Conservation (phyloP, 1,140 invertebrate species). For the Chelonus insularis region DNA sequence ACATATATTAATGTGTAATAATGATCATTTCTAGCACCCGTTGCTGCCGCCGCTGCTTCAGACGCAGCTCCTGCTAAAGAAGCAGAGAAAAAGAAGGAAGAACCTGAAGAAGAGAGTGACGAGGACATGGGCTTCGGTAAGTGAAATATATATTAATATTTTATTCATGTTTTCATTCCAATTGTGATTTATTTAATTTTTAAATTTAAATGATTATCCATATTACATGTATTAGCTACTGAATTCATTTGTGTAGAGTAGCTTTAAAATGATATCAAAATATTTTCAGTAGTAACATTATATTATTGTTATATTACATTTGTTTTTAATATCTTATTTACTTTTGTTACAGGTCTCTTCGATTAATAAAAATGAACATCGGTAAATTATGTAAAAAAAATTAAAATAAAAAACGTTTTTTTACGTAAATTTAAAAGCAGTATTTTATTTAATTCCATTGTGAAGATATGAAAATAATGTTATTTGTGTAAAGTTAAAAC, state of each 20-base stretch:
- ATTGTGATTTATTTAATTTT: conserved; percentile 13
- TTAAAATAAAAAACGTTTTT: too few relatives aligned
- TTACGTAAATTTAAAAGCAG: too few relatives aligned
- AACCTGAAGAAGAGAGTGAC: conserved; percentile 81
- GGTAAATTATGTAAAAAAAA: too few relatives aligned
- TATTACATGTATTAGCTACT: conserved; percentile 66
- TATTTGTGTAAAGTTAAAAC: too few relatives aligned
- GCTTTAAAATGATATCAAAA: conserved; percentile 38
- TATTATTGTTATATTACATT: not conserved
- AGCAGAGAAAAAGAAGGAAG: conserved; percentile 82
- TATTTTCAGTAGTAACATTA: conserved; percentile 2
- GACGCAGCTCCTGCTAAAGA: conserved; percentile 70
- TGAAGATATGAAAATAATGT: too few relatives aligned
- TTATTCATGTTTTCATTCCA: conserved; percentile 18
- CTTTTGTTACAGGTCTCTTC: conserved; percentile 70
- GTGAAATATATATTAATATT: conserved; percentile 37
- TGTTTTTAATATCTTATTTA: conserved; percentile 28
- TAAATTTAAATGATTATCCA: conserved; percentile 52
- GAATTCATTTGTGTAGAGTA: conserved; percentile 55
- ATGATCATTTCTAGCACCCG: conserved; percentile 61
- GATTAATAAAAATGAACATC: conserved; percentile 64
- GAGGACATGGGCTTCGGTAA: conserved; percentile 95
- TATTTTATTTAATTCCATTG: too few relatives aligned
- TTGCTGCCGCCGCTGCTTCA: conserved; percentile 69
- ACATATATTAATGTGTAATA: not conserved